A percentile compares a stretch with the other conserved stretches of the same genome.
These are phyloP conservation scores for Xenentodon cancila DNA, from an alignment of 2,797 vertebrate genomes.

Conservation along the genomic window DNA sequence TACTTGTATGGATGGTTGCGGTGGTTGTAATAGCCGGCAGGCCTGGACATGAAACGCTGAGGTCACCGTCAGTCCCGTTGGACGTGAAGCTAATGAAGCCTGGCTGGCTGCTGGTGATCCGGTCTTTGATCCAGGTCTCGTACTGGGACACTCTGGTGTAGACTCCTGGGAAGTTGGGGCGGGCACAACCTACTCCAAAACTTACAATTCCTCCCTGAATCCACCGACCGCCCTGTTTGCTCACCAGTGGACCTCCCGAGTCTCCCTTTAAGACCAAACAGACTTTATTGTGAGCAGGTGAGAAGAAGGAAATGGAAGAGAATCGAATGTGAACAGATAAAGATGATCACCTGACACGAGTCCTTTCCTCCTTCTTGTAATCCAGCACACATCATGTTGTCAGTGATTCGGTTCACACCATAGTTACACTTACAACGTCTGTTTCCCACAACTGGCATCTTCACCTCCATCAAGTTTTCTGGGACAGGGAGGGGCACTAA, in stretches of 20 bases:
- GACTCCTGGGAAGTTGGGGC: constrained; percentile 49
- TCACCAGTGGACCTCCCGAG: constrained; percentile 69
- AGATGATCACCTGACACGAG: constrained; percentile 69
- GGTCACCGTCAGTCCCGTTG: constrained; percentile 60
- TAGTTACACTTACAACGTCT: constrained; percentile 60
- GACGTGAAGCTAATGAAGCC: constrained; percentile 58
- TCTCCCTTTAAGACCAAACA: constrained; percentile 59
- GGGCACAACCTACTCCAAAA: constrained; percentile 48
- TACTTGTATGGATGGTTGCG: not conserved
- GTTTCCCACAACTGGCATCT: constrained; percentile 66
- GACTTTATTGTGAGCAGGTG: not conserved
- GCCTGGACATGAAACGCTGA: constrained; percentile 28
- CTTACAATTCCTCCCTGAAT: constrained; percentile 63
- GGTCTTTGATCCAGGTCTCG: constrained; percentile 62
- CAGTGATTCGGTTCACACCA: fast-evolving
- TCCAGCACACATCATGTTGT: constrained; percentile 78
- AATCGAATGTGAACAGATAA: not conserved
- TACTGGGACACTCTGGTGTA: constrained; percentile 70
- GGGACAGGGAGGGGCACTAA: constrained; percentile 29
- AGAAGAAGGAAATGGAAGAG: not conserved
- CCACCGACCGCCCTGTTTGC: constrained; percentile 47
- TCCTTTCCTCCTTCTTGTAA: constrained; percentile 65
- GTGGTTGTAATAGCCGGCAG: not conserved
- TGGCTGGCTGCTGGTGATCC: constrained; percentile 17
- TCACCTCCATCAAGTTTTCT: constrained; percentile 67